Evolutionary conservation across 1,140 invertebrate genomes (phyloP).

Genomic region (Sinonovacula constricta): DNA sequence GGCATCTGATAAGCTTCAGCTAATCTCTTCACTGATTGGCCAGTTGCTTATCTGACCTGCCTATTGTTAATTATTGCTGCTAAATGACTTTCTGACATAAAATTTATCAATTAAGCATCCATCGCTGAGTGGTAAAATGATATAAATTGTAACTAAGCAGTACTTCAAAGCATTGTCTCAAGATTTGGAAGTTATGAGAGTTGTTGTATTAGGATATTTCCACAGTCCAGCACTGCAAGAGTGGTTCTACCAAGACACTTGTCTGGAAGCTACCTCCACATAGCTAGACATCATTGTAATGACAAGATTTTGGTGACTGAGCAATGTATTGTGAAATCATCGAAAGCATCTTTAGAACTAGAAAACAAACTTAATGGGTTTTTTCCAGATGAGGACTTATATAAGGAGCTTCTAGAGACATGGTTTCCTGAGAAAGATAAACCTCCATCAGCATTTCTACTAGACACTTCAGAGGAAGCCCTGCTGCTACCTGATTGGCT

Average conservation of each 20-base stretch:
- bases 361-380: too few relatives aligned
- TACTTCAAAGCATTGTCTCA: too few relatives aligned
- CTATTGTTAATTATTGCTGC: too few relatives aligned
- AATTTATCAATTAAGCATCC: too few relatives aligned
- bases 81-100: too few relatives aligned
- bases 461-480: slow-evolving; percentile 92
- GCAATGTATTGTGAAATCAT: neutral
- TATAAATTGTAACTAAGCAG: too few relatives aligned
- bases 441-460: slow-evolving; percentile 87
- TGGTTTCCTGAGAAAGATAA: slow-evolving; percentile 80
- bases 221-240: neutral
- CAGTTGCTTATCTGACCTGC: too few relatives aligned
- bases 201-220: too few relatives aligned
- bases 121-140: too few relatives aligned
- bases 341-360: neutral
- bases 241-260: neutral
- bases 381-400: slow-evolving; percentile 57
- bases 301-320: neutral
- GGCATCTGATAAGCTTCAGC: too few relatives aligned
- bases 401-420: slow-evolving; percentile 85
- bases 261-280: neutral
- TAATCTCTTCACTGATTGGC: too few relatives aligned
- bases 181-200: too few relatives aligned
- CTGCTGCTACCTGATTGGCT: slow-evolving; percentile 95
- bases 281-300: neutral